Evolutionary conservation across 1,140 invertebrate genomes (phyloP).

Genomic region (Procambarus clarkii): DNA sequence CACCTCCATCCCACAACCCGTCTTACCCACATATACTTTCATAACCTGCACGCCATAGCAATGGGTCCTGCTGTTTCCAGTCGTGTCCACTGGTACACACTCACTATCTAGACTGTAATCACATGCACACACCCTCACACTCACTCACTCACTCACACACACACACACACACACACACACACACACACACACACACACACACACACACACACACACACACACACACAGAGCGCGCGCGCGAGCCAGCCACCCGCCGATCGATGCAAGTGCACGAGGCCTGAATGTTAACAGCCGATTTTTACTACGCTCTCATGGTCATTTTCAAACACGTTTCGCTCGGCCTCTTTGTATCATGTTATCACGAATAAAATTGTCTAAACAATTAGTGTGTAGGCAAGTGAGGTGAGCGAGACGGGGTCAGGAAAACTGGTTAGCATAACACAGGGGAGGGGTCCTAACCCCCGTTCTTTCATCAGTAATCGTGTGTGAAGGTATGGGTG

Average conservation of each 20-base stretch:
- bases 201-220: neutral
- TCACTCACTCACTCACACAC: neutral
- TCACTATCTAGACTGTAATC: too few species aligned
- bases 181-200: conserved; percentile 28
- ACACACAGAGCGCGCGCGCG: conserved; percentile 6
- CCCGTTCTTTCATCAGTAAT: neutral
- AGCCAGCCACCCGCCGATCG: conserved; percentile 34
- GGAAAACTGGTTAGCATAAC: too few species aligned
- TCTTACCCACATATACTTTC: neutral
- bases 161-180: conserved; percentile 15
- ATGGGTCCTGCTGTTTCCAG: neutral
- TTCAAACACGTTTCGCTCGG: conserved; percentile 30
- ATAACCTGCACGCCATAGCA: neutral
- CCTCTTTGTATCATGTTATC: conserved; percentile 1
- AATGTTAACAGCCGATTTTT: conserved; percentile 60
- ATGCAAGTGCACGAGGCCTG: conserved; percentile 53
- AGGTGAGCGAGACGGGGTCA: neutral
- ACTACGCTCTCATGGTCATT: conserved; percentile 52
- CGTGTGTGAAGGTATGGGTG: neutral
- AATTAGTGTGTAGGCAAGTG: neutral
- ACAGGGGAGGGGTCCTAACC: neutral
- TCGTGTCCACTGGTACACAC: neutral
- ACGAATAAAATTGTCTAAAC: neutral
- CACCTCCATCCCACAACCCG: too few species aligned
- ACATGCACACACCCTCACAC: too few species aligned